Evolutionary conservation across 2,113 vertebrate species (phyloP).

Genomic region (Gymnobelideus leadbeateri): DNA sequence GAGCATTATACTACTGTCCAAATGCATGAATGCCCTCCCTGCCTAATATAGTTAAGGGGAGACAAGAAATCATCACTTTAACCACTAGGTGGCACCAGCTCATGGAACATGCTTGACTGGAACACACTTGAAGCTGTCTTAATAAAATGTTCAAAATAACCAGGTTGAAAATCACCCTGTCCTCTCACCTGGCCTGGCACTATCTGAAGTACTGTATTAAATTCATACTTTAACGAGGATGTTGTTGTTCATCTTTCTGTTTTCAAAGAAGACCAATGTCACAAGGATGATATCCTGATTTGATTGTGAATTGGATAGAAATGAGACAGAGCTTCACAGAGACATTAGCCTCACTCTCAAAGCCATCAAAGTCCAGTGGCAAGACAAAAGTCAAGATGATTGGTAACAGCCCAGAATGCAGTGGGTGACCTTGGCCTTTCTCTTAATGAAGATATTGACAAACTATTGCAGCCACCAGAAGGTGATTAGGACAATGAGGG

Average conservation of each 20-base stretch:
- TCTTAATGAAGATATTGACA: neutral
- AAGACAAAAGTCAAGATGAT: neutral
- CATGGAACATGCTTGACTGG: neutral
- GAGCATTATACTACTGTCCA: neutral
- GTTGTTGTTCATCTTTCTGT: neutral
- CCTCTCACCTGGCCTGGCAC: neutral
- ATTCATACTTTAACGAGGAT: neutral
- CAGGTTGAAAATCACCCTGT: neutral
- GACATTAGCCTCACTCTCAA: neutral
- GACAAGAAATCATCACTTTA: neutral
- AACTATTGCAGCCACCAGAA: too few relatives aligned
- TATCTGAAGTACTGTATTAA: neutral
- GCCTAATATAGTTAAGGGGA: neutral
- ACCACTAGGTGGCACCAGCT: neutral
- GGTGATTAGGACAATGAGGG: too few relatives aligned
- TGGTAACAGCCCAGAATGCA: neutral
- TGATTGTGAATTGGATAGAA: neutral
- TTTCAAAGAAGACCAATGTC: neutral
- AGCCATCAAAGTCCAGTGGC: neutral
- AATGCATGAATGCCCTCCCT: neutral
- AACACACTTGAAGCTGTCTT: neutral
- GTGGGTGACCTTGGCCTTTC: neutral
- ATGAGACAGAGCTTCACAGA: neutral
- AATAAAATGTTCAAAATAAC: neutral
- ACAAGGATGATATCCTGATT: neutral